These are phyloP conservation scores for Oplegnathus fasciatus DNA, from an alignment of 2,113 vertebrate genomes.

Conservation along the genomic window DNA sequence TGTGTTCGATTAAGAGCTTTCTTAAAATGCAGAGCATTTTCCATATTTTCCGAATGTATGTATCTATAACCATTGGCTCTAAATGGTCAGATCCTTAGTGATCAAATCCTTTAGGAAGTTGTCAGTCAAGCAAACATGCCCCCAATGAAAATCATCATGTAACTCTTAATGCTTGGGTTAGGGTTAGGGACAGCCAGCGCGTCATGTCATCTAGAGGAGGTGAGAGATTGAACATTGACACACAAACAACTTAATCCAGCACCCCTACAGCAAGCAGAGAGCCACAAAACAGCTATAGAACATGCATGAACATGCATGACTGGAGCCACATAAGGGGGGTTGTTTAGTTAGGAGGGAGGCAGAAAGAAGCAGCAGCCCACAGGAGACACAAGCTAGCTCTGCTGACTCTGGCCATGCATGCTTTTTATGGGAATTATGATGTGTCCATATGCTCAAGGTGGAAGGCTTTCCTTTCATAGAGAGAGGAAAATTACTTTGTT, in stretches of 20 bases:
- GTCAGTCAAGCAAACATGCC: no score
- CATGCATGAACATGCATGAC: conserved; percentile 35
- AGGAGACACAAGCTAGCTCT: conserved; percentile 18
- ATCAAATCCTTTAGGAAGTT: no score
- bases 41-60: no score
- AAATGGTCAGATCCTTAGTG: no score
- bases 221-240: neutral
- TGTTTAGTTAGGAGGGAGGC: conserved; percentile 1
- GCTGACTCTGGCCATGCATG: no score
- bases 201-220: neutral
- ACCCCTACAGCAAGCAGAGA: neutral
- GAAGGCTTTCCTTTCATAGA: neutral
- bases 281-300: neutral
- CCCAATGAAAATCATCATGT: no score
- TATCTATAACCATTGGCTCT: no score
- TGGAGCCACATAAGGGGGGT: conserved; percentile 17
- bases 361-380: conserved; percentile 8
- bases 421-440: conserved; percentile 28
- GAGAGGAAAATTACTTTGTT: neutral
- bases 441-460: neutral
- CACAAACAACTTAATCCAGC: no score
- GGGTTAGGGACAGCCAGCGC: neutral
- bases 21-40: no score
- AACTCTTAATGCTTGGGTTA: neutral
- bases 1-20: no score